These are phyloP conservation scores for Tinea pellionella DNA, from an alignment of 2,888 invertebrate genomes.

Conservation along the genomic window DNA sequence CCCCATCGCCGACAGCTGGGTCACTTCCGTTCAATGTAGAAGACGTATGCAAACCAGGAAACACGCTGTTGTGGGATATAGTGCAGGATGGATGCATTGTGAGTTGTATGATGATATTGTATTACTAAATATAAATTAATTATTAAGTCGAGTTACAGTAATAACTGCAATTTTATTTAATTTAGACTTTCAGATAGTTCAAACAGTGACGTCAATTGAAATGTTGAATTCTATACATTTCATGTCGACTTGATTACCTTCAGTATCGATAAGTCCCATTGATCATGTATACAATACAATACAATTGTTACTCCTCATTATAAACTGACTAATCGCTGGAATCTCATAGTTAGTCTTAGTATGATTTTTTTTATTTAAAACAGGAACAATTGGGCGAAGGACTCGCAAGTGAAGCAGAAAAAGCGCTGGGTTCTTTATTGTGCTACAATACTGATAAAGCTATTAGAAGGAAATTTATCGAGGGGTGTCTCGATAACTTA, in stretches of 20 bases:
- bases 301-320: too few relatives aligned
- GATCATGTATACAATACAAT: too few relatives aligned
- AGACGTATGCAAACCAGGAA: conserved; percentile 90
- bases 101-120: conserved; percentile 40
- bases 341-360: background rate
- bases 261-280: too few relatives aligned
- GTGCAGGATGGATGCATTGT: conserved; percentile 91
- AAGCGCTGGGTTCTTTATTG: conserved; percentile 87
- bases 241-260: too few relatives aligned
- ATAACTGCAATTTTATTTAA: too few relatives aligned
- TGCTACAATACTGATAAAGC: conserved; percentile 92
- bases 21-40: conserved; percentile 68
- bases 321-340: too few relatives aligned
- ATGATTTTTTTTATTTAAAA: background rate
- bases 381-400: conserved; percentile 90
- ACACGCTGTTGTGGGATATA: conserved; percentile 93
- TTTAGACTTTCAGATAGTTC: too few relatives aligned
- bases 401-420: conserved; percentile 92
- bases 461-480: conserved; percentile 93
- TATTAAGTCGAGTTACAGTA: too few relatives aligned
- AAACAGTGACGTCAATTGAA: too few relatives aligned
- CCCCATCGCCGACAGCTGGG: conserved; percentile 31
- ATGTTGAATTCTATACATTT: too few relatives aligned
- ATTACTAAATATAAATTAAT: too few relatives aligned
- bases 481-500: conserved; percentile 91